A percentile compares a stretch with the other conserved stretches of the same genome.
These are phyloP conservation scores for Daptonema setosum DNA, from an alignment of 2,888 invertebrate genomes.

Conservation along the genomic window DNA sequence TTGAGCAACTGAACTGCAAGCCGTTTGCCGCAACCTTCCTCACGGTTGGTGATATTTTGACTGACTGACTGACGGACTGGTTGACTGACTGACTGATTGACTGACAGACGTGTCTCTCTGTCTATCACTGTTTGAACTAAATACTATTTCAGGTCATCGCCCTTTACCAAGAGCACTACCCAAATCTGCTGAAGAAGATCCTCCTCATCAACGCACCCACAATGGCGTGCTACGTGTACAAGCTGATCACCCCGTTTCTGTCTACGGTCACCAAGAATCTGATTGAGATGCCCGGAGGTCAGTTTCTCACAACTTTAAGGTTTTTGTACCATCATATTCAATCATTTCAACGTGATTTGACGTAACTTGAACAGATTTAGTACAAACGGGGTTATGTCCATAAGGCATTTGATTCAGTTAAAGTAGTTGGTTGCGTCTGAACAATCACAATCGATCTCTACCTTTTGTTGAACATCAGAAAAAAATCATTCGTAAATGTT, in stretches of 20 bases:
- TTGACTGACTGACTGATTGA: too few species aligned
- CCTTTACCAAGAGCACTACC: constrained; percentile 26
- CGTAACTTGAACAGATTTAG: too few species aligned
- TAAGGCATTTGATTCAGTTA: too few species aligned
- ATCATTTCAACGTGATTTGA: too few species aligned
- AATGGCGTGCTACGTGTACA: constrained; percentile 24
- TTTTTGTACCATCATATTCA: too few species aligned
- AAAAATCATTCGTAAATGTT: not conserved
- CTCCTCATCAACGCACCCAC: constrained; percentile 22
- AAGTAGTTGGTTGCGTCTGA: too few species aligned
- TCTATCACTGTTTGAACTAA: not conserved
- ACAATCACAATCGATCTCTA: not conserved
- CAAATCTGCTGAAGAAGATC: constrained; percentile 22
- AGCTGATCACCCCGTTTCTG: constrained; percentile 22
- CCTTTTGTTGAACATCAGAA: not conserved
- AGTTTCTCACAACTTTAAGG: constrained; percentile 7
- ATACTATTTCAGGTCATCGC: constrained; percentile 14
- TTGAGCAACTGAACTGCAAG: constrained; percentile 23
- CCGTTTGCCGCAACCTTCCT: constrained; percentile 26
- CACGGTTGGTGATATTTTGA: constrained; percentile 10
- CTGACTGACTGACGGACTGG: too few species aligned
- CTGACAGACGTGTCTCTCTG: too few species aligned
- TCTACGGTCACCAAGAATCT: constrained; percentile 19
- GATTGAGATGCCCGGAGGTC: constrained; percentile 21
- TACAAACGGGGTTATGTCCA: too few species aligned